phyloP scores from a whole-genome alignment of 1,140 invertebrate genomes.

The Coenobita brevimanus region DNA sequence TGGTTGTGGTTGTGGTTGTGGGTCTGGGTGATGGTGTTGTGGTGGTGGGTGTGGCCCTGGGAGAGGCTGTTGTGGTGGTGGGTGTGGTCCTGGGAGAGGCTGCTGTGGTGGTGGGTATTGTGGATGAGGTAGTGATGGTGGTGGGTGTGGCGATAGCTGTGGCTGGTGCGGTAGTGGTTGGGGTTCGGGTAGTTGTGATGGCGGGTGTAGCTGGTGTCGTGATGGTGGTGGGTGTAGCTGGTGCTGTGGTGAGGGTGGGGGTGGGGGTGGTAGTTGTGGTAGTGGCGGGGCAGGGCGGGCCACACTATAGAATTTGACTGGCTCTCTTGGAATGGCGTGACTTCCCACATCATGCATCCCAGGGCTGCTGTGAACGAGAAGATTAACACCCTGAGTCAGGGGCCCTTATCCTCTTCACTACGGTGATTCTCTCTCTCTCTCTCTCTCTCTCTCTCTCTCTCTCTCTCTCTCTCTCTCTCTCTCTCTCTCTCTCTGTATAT shows the following conservation, averaged over 20 bases:
- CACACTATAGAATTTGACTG: conserved; percentile 29
- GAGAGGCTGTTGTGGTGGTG: neutral
- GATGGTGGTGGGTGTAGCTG: neutral
- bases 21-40: neutral
- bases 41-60: neutral
- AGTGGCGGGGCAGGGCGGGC: neutral
- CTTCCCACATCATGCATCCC: neutral
- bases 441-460: neutral
- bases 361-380: conserved; percentile 6
- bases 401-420: too few relatives aligned
- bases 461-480: neutral
- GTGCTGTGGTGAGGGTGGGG: neutral
- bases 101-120: neutral
- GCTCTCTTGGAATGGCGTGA: conserved; percentile 41
- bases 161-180: neutral
- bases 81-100: neutral
- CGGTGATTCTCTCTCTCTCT: neutral
- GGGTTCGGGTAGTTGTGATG: neutral
- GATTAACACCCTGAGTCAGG: too few relatives aligned
- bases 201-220: neutral
- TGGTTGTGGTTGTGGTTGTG: neutral
- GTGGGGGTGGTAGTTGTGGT: neutral
- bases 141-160: neutral
- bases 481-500: too few relatives aligned
- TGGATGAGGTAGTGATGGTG: neutral